These are phyloP conservation scores for Copsychus sechellarum DNA, from an alignment of 2,113 vertebrate genomes.

Conservation along the genomic window DNA sequence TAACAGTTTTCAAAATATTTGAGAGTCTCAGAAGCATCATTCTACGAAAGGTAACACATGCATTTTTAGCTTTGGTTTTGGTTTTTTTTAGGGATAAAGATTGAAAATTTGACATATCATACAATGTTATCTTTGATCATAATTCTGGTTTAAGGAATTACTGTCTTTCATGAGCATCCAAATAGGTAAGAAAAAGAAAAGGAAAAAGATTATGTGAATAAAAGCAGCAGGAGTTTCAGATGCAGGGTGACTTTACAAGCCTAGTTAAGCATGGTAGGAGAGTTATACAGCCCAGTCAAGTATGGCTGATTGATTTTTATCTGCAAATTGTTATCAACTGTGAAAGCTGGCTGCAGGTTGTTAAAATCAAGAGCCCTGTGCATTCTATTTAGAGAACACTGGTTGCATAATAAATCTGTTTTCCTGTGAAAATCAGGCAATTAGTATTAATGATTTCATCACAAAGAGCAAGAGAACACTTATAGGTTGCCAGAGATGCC, in stretches of 20 bases:
- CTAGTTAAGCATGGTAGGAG: conserved; percentile 29
- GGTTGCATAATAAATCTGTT: conserved; percentile 56
- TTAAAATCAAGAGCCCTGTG: conserved; percentile 54
- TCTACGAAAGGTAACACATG: neutral
- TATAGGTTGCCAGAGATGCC: neutral
- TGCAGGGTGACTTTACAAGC: neutral
- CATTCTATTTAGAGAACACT: conserved; percentile 59
- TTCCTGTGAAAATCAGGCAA: conserved; percentile 58
- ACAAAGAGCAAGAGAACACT: neutral
- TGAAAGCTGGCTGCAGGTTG: conserved; percentile 57
- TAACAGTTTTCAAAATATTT: neutral
- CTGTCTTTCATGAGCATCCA: neutral
- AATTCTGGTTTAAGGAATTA: neutral
- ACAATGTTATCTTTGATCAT: neutral
- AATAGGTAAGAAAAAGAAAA: neutral
- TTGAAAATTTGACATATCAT: neutral
- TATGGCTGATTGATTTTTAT: conserved; percentile 75
- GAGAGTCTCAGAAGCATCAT: neutral
- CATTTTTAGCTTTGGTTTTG: neutral
- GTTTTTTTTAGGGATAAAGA: neutral
- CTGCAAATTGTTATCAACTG: conserved; percentile 69
- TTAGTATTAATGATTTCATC: conserved; percentile 60
- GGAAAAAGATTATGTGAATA: neutral
- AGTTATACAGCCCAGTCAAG: conserved; percentile 45
- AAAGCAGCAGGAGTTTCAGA: neutral